Percentiles rank a stretch among this genome's conserved stretches.
Evolutionary conservation across 2,797 vertebrate genomes (phyloP).

Genomic region (Megalops cyprinoides): DNA sequence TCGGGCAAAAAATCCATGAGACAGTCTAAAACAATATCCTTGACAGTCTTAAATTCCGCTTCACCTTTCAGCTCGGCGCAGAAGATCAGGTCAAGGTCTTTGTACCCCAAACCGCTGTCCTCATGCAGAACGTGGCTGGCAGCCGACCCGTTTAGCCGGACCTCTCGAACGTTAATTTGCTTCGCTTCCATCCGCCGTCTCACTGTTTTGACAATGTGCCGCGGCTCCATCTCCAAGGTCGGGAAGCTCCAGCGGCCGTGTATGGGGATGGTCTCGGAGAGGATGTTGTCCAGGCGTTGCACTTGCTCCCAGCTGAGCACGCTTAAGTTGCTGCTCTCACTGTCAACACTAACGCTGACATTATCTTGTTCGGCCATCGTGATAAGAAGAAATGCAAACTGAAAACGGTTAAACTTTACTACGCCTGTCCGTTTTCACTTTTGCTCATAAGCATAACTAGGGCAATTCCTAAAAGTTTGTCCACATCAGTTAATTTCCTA

Average conservation of each 20-base stretch:
- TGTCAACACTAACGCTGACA: slow-evolving; percentile 49
- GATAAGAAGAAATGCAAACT: slow-evolving; percentile 40
- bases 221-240: slow-evolving; percentile 91
- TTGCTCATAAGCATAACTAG: not conserved
- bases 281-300: slow-evolving; percentile 90
- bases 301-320: slow-evolving; percentile 98
- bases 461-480: not conserved
- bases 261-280: slow-evolving; percentile 93
- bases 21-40: slow-evolving; percentile 93
- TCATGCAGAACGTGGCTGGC: slow-evolving; percentile 97
- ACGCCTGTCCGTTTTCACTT: not conserved
- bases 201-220: slow-evolving; percentile 94
- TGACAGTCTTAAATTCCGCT: slow-evolving; percentile 92
- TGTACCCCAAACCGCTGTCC: slow-evolving; percentile 96
- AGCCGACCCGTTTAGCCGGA: slow-evolving; percentile 93
- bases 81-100: slow-evolving; percentile 98
- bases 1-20: slow-evolving; percentile 96
- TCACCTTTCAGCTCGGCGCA: slow-evolving; percentile 91
- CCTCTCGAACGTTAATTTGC: slow-evolving; percentile 88
- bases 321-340: slow-evolving; percentile 80
- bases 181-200: slow-evolving; percentile 89
- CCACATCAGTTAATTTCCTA: not conserved
- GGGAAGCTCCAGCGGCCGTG: slow-evolving; percentile 98
- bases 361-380: slow-evolving; percentile 80
- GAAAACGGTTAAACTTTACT: slow-evolving; percentile 35